These are phyloP conservation scores for Metallyticus violacea DNA, from an alignment of 2,888 invertebrate genomes.

Conservation along the genomic window DNA sequence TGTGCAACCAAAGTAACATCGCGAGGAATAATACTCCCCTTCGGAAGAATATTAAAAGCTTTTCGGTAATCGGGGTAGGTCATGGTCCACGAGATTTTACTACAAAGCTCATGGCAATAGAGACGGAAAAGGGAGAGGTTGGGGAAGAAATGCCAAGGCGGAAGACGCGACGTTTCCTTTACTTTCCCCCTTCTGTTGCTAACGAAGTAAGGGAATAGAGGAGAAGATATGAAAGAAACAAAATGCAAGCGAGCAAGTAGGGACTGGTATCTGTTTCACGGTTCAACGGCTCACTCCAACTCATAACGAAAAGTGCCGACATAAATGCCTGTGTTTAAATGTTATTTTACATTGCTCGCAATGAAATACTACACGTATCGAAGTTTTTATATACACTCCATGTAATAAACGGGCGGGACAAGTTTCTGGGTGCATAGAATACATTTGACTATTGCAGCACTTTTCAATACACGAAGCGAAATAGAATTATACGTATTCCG, in stretches of 20 bases:
- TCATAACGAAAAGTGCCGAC: neutral
- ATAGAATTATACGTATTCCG: too few relatives aligned
- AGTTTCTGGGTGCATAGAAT: too few relatives aligned
- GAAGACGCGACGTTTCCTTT: neutral
- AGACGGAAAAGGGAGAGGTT: too few relatives aligned
- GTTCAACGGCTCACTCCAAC: neutral
- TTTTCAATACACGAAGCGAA: too few relatives aligned
- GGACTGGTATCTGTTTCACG: neutral
- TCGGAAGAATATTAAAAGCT: neutral
- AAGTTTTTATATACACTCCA: too few relatives aligned
- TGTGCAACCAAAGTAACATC: neutral
- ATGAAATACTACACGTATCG: too few relatives aligned
- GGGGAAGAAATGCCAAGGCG: neutral
- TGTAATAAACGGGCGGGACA: too few relatives aligned
- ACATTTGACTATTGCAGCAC: too few relatives aligned
- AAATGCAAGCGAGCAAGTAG: too few relatives aligned
- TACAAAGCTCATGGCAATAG: too few relatives aligned
- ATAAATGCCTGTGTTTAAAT: neutral
- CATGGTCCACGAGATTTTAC: neutral
- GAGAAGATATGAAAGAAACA: neutral
- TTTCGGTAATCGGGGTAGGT: neutral
- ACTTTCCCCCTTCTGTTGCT: neutral
- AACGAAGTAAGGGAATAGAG: neutral
- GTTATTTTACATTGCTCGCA: too few relatives aligned
- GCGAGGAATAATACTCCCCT: neutral